Conservation (phyloP, 2,888 invertebrate species). For the Molorchus minor region DNA sequence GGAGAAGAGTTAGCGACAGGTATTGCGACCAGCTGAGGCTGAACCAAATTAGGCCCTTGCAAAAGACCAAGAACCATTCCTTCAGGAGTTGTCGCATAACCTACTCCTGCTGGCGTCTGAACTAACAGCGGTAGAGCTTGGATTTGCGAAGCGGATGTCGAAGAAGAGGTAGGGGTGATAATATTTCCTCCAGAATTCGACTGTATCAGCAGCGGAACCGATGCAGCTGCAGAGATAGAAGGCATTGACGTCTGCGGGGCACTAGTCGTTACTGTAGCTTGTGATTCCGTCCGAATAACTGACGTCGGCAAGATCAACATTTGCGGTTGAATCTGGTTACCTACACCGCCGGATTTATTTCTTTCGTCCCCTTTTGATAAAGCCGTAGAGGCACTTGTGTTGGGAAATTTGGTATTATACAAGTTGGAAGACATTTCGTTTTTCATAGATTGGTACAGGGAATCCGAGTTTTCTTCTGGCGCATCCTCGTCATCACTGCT, state of each 20-base stretch:
- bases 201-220: slow-evolving; percentile 14
- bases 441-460: too few relatives aligned
- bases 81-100: slow-evolving; percentile 44
- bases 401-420: too few relatives aligned
- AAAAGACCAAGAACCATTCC: slow-evolving; percentile 45
- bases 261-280: not conserved
- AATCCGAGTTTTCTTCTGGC: slow-evolving; percentile 34
- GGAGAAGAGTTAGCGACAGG: slow-evolving; percentile 27
- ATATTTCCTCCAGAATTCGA: not conserved
- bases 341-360: not conserved
- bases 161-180: not conserved
- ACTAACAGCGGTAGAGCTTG: slow-evolving; percentile 45
- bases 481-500: slow-evolving; percentile 39
- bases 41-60: slow-evolving; percentile 39
- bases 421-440: too few relatives aligned
- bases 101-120: slow-evolving; percentile 43
- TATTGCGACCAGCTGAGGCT: slow-evolving; percentile 45
- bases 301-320: not conserved
- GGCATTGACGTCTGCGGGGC: slow-evolving; percentile 7
- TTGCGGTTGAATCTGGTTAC: not conserved
- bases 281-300: not conserved
- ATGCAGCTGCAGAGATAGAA: slow-evolving; percentile 7
- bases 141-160: slow-evolving; percentile 20
- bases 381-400: not conserved
- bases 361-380: not conserved